A percentile compares a stretch with the other conserved stretches of the same genome.
Evolutionary conservation across 2,888 invertebrate genomes (phyloP).

Genomic region (Stictocephala bisonia): DNA sequence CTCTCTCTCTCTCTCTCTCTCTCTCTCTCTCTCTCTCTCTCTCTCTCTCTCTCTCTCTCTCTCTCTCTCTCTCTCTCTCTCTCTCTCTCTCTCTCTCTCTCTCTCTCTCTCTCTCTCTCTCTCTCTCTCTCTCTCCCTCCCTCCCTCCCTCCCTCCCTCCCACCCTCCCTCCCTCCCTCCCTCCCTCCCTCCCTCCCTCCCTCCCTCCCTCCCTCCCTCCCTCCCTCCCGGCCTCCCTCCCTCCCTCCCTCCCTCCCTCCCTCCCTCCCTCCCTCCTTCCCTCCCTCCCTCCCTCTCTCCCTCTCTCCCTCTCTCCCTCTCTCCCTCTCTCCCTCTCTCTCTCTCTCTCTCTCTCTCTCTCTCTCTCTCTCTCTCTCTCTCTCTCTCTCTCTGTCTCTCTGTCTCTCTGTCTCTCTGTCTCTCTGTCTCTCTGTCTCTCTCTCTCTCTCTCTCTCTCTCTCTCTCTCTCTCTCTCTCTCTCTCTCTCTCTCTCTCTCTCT

Average conservation of each 20-base stretch:
- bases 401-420: slow-evolving; percentile 7
- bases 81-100: slow-evolving; percentile 12
- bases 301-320: slow-evolving; percentile 13
- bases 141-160: slow-evolving; percentile 48
- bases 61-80: not conserved
- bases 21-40: slow-evolving; percentile 36
- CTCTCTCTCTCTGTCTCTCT: slow-evolving; percentile 36
- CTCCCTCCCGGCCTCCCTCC: not conserved
- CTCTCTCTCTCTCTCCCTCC: slow-evolving; percentile 61
- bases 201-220: slow-evolving; percentile 46
- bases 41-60: slow-evolving; percentile 30
- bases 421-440: not conserved
- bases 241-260: not conserved
- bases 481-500: slow-evolving; percentile 47
- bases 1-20: slow-evolving; percentile 55
- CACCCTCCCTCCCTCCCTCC: slow-evolving; percentile 58
- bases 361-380: slow-evolving; percentile 34
- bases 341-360: slow-evolving; percentile 22
- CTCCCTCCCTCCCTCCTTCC: not conserved
- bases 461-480: not conserved
- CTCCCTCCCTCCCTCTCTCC: slow-evolving; percentile 3
- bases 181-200: slow-evolving; percentile 57
- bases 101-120: slow-evolving; percentile 26
- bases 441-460: not conserved
- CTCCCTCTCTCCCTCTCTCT: slow-evolving; percentile 1